Evolutionary conservation across 2,797 vertebrate genomes (phyloP), one percentile per base, ranked within the genome.

Genomic region (Lepilemur ruficaudatus): DNA sequence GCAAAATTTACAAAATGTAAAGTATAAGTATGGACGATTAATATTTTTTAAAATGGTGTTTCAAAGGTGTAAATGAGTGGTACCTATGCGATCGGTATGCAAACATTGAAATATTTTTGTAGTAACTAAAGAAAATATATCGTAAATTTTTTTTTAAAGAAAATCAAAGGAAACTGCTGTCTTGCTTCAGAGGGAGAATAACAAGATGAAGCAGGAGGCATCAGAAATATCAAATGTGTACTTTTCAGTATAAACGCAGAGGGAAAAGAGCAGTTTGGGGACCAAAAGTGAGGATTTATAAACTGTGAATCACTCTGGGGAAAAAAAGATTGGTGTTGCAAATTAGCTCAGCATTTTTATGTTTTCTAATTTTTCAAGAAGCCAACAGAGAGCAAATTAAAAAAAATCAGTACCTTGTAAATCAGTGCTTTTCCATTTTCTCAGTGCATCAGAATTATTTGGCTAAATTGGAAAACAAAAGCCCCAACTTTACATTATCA

Each of bases 381-480:
- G 30, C 9, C 46, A 92, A 88, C 9, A 79, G 6, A 96, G 22
- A 81, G 15, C 28, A 70, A 25, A 92, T 65, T 38, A 15, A 22
- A 70, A 76, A 73, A 65, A 67, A 52, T 25, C 6, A 82, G 10
- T 78, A 23, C 32, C 57, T 79, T 72, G 3, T 85, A 94, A 85
- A 79, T 88, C 23, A 95, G 32, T 78, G 43, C 4, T 88, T 92
- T 92, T 84, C 8, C 17, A 3, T 63, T 41, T 38, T 85, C 41
- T 32, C 7, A 80, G 20, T 72, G 30, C 28, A 41, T 93, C 61
- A 94, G 35, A 96, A 94, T 73, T 91, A 88, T 25, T 32, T 93
- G 32, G 4, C 38, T 88, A 65, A 41, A n/a, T 38, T 14, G n/a
- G 63, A 65, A 65, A 20, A 18, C 20, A 87, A 48, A 88, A 22